These are phyloP conservation scores for Cosmopolites sordidus DNA, from an alignment of 2,888 invertebrate species.

Conservation along the genomic window DNA sequence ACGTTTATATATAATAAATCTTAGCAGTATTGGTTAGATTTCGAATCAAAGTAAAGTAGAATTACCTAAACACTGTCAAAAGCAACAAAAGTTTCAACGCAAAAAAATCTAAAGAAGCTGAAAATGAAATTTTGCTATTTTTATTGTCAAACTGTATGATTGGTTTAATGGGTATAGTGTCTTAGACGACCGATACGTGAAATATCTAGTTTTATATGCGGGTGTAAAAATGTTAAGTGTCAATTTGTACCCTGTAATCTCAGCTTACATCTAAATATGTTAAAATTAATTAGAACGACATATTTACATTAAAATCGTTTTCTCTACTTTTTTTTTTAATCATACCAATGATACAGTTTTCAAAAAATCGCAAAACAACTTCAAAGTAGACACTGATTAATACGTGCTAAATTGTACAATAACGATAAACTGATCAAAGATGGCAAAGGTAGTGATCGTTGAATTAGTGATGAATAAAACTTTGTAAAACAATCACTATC, in stretches of 20 bases:
- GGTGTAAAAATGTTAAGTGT: slow-evolving; percentile 15
- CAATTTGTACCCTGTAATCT: slow-evolving; percentile 31
- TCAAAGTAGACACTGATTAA: neutral
- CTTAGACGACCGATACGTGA: neutral
- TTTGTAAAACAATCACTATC: too few species aligned
- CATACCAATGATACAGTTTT: slow-evolving; percentile 30
- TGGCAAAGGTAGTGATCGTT: too few species aligned
- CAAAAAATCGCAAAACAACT: slow-evolving; percentile 5
- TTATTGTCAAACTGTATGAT: slow-evolving; percentile 13
- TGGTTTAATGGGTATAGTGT: slow-evolving; percentile 6
- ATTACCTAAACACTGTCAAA: too few species aligned
- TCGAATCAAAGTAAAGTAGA: too few species aligned
- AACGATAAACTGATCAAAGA: slow-evolving; percentile 1
- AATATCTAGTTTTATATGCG: slow-evolving; percentile 7
- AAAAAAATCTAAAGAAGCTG: too few species aligned
- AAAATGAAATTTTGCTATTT: too few species aligned
- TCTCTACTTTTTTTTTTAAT: slow-evolving; percentile 3
- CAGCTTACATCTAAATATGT: slow-evolving; percentile 26
- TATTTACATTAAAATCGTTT: slow-evolving; percentile 9
- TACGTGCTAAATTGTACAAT: neutral
- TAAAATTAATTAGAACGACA: slow-evolving; percentile 19
- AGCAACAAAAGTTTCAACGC: too few species aligned
- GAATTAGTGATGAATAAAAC: too few species aligned
- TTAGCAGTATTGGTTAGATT: too few species aligned
- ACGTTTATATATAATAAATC: too few species aligned